Percentiles rank a stretch among this genome's conserved stretches.
Evolutionary conservation across 2,113 vertebrate genomes (phyloP).

Genomic region (Notothenia coriiceps): DNA sequence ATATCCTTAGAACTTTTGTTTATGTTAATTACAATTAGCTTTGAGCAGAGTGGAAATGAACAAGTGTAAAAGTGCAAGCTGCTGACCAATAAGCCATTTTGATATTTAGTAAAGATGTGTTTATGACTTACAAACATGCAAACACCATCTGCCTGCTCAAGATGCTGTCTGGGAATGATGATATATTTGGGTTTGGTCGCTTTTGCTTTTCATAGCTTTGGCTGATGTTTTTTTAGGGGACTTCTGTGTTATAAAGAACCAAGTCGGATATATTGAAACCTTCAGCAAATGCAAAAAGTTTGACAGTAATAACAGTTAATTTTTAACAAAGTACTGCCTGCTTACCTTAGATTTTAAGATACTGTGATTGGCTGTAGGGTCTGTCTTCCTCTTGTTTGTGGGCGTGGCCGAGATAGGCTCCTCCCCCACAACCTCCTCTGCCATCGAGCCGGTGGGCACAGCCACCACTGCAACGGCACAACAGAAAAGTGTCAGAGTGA

Average conservation of each 20-base stretch:
- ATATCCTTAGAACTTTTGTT: too few species aligned
- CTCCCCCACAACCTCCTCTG: neutral
- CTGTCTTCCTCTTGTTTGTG: conserved; percentile 9
- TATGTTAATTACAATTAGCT: too few species aligned
- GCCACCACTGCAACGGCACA: conserved; percentile 3
- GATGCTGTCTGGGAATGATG: neutral
- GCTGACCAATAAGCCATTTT: too few species aligned
- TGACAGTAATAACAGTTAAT: neutral
- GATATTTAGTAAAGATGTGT: neutral
- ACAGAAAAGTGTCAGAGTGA: neutral
- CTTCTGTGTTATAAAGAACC: neutral
- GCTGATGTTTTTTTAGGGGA: neutral
- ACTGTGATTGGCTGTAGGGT: conserved; percentile 5
- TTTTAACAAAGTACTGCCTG: too few species aligned
- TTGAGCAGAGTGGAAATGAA: too few species aligned
- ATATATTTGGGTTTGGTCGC: neutral
- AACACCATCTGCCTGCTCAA: neutral
- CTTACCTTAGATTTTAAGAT: neutral
- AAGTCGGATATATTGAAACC: neutral
- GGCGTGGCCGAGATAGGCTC: neutral
- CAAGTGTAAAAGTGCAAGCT: neutral
- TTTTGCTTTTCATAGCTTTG: neutral
- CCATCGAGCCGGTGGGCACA: neutral
- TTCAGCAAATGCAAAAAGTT: neutral
- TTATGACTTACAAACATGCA: neutral